phyloP scores from a whole-genome alignment of 2,113 vertebrate genomes.

The Hirundichthys speculiger region DNA sequence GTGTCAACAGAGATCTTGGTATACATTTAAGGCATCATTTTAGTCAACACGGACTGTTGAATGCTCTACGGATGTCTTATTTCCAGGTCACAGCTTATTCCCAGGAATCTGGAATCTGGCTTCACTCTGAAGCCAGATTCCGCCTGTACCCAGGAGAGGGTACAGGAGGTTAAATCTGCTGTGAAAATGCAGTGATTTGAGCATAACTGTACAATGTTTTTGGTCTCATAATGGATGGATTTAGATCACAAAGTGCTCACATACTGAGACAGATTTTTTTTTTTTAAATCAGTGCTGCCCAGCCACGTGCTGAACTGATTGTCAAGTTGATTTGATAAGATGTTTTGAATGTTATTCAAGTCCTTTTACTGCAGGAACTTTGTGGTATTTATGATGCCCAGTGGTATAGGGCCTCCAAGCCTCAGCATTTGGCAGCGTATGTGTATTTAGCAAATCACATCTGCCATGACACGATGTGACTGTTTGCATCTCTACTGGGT shows the following conservation, averaged over 20 bases:
- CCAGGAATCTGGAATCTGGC: too few relatives aligned
- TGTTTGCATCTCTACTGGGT: background rate
- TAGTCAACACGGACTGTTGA: constrained; percentile 18
- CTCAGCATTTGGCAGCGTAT: background rate
- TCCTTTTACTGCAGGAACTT: too few relatives aligned
- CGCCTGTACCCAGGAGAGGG: too few relatives aligned
- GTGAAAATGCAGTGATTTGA: too few relatives aligned
- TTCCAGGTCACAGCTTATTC: constrained; percentile 21
- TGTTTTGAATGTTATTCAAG: background rate
- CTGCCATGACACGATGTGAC: background rate
- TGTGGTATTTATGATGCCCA: background rate
- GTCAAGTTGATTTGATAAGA: constrained; percentile 2
- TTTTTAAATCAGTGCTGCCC: too few relatives aligned
- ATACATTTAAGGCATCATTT: constrained; percentile 6
- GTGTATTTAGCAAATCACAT: background rate
- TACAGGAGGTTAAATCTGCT: too few relatives aligned
- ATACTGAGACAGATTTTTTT: too few relatives aligned
- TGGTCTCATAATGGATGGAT: too few relatives aligned
- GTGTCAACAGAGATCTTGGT: constrained; percentile 14
- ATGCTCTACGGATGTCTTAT: constrained; percentile 27
- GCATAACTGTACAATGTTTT: too few relatives aligned
- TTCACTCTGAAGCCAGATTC: too few relatives aligned
- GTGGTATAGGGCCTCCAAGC: background rate
- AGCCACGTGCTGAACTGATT: constrained; percentile 6
- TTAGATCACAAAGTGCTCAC: too few relatives aligned